These are phyloP conservation scores for Sinocyclocheilus anophthalmus DNA, from an alignment of 2,113 vertebrate genomes.

Conservation along the genomic window DNA sequence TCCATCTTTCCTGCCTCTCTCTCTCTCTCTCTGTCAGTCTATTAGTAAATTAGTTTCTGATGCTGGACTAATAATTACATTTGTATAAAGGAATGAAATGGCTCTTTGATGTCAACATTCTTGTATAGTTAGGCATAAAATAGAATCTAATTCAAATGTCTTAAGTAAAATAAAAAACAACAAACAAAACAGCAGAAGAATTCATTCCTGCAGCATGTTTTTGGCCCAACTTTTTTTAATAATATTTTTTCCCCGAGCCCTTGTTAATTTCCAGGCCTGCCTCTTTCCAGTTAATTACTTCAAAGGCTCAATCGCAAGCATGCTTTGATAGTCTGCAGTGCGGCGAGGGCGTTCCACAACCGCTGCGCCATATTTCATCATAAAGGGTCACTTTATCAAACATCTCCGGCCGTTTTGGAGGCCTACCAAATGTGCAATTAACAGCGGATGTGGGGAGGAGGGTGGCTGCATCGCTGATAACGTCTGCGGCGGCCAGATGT, in stretches of 20 bases:
- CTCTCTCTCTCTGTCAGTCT: neutral
- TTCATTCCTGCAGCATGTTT: neutral
- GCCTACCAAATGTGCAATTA: conserved; percentile 53
- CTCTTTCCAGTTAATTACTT: conserved; percentile 26
- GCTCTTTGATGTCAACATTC: neutral
- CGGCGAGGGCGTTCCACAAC: conserved; percentile 9
- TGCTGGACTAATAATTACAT: neutral
- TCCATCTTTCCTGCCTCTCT: neutral
- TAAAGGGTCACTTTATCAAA: conserved; percentile 42
- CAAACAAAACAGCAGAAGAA: conserved; percentile 17
- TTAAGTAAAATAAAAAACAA: neutral
- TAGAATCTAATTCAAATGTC: neutral
- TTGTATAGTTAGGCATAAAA: neutral
- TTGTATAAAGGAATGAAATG: neutral
- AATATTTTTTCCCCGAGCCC: neutral
- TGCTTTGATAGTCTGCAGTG: conserved; percentile 23
- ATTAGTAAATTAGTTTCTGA: neutral
- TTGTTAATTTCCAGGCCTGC: neutral
- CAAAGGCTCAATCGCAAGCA: neutral
- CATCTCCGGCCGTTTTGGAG: conserved; percentile 21
- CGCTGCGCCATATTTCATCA: conserved; percentile 27
- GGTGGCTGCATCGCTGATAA: conserved; percentile 56
- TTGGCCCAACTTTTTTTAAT: neutral
- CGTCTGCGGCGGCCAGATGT: conserved; percentile 61
- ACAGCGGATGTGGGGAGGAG: conserved; percentile 43